A percentile compares a stretch with the other conserved stretches of the same genome.
Conservation (phyloP, 2,888 invertebrate genomes). For the Polyommatus iphigenia region DNA sequence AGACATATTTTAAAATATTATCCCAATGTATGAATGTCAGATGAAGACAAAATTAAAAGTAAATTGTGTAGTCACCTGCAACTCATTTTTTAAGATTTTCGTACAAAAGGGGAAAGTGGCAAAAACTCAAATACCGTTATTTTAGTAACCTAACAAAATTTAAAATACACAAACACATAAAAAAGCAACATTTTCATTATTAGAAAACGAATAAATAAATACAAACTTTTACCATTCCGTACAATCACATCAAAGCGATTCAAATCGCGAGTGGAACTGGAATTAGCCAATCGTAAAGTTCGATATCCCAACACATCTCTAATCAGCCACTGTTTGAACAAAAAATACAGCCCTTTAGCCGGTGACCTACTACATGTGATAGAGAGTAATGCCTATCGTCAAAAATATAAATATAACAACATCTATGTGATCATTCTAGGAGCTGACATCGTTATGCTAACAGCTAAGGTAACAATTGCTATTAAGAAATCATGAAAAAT, state of each 20-base stretch:
- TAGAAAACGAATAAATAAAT: constrained; percentile 33
- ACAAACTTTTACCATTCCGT: constrained; percentile 38
- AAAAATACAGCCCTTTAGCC: constrained; percentile 68
- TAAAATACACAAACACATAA: background rate
- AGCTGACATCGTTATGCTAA: background rate
- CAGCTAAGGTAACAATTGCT: too few relatives aligned
- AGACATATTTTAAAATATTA: too few relatives aligned
- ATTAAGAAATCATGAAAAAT: background rate
- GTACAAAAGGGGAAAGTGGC: too few relatives aligned
- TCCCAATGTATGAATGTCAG: too few relatives aligned
- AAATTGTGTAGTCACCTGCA: too few relatives aligned
- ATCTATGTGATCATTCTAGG: background rate
- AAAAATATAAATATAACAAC: background rate
- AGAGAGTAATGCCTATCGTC: background rate
- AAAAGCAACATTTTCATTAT: background rate
- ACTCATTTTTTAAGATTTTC: too few relatives aligned
- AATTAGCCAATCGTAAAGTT: constrained; percentile 68
- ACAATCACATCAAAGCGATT: constrained; percentile 48
- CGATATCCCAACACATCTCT: constrained; percentile 64
- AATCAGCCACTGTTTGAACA: constrained; percentile 77
- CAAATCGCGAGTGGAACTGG: constrained; percentile 56
- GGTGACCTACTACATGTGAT: constrained; percentile 19
- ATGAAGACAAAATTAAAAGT: too few relatives aligned
- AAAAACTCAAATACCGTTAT: too few relatives aligned
- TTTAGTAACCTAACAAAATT: background rate